These are phyloP conservation scores for Nycticorax nycticorax DNA, from an alignment of 2,113 vertebrate species.

Conservation along the genomic window DNA sequence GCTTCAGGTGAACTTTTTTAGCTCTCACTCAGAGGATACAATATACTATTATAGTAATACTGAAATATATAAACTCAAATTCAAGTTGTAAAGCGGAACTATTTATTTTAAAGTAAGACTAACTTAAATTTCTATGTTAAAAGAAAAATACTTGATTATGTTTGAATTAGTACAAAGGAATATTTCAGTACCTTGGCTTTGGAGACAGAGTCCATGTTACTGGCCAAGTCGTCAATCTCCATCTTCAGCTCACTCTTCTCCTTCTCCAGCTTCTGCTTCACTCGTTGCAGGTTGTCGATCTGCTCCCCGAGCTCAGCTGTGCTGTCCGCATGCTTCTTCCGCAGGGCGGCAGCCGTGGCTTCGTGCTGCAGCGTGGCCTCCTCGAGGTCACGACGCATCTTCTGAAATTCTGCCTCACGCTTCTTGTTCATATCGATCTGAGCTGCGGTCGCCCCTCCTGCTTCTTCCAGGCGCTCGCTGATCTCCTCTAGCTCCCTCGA, in stretches of 20 bases:
- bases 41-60: not conserved
- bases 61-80: not conserved
- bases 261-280: slow-evolving; percentile 84
- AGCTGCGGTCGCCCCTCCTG: too few relatives aligned
- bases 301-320: slow-evolving; percentile 78
- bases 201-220: slow-evolving; percentile 76
- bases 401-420: too few relatives aligned
- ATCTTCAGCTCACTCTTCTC: slow-evolving; percentile 92
- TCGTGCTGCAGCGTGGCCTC: slow-evolving; percentile 78
- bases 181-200: slow-evolving; percentile 71
- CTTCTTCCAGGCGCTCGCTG: too few relatives aligned
- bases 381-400: too few relatives aligned
- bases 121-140: not conserved
- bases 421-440: too few relatives aligned
- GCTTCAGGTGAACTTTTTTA: not conserved
- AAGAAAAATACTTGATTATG: not conserved
- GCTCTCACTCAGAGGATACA: fast-evolving
- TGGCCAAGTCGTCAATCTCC: slow-evolving; percentile 83
- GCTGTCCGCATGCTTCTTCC: slow-evolving; percentile 85
- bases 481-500: too few relatives aligned
- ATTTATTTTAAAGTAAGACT: not conserved
- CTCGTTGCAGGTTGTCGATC: slow-evolving; percentile 79
- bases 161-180: not conserved
- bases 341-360: slow-evolving; percentile 73
- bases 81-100: not conserved